Conservation (phyloP, 2,113 vertebrate species). For the Polyodon spathula region DNA sequence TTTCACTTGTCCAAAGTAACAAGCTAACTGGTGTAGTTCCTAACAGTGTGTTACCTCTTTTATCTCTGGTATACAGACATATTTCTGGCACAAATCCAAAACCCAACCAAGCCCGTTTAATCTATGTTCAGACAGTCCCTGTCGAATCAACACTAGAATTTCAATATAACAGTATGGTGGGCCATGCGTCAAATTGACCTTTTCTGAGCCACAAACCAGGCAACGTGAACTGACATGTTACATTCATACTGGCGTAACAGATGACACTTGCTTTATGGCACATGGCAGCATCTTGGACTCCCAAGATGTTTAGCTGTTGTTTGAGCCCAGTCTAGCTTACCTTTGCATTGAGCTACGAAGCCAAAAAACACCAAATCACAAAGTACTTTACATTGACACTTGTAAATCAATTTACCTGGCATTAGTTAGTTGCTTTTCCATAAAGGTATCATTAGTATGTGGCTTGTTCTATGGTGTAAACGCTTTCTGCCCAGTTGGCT, state of each 20-base stretch:
- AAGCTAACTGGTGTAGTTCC: constrained; percentile 6
- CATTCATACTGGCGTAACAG: neutral
- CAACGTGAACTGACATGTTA: neutral
- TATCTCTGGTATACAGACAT: constrained; percentile 36
- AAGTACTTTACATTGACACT: too few species aligned
- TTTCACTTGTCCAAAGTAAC: neutral
- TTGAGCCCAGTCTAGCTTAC: too few species aligned
- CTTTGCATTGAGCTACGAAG: too few species aligned
- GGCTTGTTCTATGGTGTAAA: too few species aligned
- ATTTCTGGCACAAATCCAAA: constrained; percentile 20
- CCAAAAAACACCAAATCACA: too few species aligned
- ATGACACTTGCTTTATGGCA: neutral
- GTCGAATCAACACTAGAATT: constrained; percentile 12
- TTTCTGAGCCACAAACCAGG: neutral
- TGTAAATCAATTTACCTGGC: too few species aligned
- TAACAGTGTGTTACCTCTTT: constrained; percentile 24
- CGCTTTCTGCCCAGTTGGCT: too few species aligned
- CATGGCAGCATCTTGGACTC: too few species aligned
- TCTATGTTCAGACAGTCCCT: constrained; percentile 43
- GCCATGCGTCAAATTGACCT: constrained; percentile 7
- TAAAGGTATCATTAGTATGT: too few species aligned
- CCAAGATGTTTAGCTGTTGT: too few species aligned
- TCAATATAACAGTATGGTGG: constrained; percentile 4
- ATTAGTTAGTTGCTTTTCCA: too few species aligned
- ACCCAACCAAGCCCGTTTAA: constrained; percentile 20